Evolutionary conservation across 2,113 vertebrate genomes (phyloP).

Genomic region (Scytalopus superciliaris): DNA sequence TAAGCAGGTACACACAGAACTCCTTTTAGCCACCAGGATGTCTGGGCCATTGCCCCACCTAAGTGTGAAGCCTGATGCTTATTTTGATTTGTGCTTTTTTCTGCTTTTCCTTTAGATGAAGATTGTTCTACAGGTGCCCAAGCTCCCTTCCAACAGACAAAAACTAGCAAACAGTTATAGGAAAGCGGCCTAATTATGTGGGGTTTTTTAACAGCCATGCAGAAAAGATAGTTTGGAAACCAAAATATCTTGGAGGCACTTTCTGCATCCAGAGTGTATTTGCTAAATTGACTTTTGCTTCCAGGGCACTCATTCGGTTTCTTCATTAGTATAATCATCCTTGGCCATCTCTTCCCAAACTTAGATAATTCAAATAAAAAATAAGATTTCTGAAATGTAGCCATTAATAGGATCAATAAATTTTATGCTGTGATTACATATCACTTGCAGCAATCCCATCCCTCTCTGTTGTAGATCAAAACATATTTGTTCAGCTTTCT

Average conservation of each 20-base stretch:
- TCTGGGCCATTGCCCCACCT: not conserved
- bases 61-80: not conserved
- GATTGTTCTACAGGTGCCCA: not conserved
- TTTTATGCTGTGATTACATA: not conserved
- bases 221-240: not conserved
- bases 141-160: not conserved
- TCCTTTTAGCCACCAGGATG: not conserved
- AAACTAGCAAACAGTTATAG: not conserved
- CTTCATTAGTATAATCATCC: not conserved
- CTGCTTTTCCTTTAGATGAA: not conserved
- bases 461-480: not conserved
- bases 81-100: not conserved
- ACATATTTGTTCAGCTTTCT: not conserved
- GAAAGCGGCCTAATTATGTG: not conserved
- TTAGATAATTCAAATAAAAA: not conserved
- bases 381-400: not conserved
- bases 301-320: not conserved
- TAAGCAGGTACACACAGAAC: not conserved
- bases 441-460: not conserved
- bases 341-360: not conserved
- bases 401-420: not conserved
- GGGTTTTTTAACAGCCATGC: not conserved
- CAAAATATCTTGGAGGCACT: not conserved
- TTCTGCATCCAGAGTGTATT: not conserved
- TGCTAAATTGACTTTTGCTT: not conserved